Conservation (phyloP, 2,888 invertebrate genomes). For the Julus scandinavius region DNA sequence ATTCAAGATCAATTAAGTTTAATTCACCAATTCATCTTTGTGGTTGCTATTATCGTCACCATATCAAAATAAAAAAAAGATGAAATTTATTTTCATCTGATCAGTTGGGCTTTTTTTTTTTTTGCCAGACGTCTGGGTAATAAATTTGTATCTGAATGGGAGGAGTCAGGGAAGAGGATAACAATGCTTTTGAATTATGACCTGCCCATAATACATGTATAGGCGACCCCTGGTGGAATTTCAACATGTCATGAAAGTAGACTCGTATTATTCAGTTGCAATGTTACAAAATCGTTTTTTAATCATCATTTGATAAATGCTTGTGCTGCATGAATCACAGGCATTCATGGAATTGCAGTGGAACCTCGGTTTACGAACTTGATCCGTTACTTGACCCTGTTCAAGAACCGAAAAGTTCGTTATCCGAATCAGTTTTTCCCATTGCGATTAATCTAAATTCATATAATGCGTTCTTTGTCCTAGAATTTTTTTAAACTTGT, state of each 20-base stretch:
- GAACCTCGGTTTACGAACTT: no score
- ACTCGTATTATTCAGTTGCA: no score
- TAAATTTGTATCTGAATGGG: constrained; percentile 18
- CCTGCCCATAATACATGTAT: background rate
- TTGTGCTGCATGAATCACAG: no score
- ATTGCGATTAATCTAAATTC: no score
- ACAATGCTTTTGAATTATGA: background rate
- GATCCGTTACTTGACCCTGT: no score
- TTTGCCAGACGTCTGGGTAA: constrained; percentile 41
- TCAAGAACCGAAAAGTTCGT: no score
- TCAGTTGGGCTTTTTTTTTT: constrained; percentile 34
- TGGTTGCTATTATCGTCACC: constrained; percentile 42
- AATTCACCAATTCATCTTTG: constrained; percentile 46
- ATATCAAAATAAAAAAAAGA: background rate
- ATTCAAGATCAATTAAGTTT: constrained; percentile 46
- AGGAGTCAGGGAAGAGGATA: background rate
- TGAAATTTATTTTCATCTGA: background rate
- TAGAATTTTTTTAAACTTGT: no score
- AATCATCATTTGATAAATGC: no score
- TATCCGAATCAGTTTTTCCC: no score
- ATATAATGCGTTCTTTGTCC: no score
- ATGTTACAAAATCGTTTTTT: no score
- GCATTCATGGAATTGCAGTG: no score
- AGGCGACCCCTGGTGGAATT: background rate
- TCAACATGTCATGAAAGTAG: background rate